Base-by-base conservation (phyloP, 2,888 invertebrate genomes). In the Chymomyza amoena region DNA sequence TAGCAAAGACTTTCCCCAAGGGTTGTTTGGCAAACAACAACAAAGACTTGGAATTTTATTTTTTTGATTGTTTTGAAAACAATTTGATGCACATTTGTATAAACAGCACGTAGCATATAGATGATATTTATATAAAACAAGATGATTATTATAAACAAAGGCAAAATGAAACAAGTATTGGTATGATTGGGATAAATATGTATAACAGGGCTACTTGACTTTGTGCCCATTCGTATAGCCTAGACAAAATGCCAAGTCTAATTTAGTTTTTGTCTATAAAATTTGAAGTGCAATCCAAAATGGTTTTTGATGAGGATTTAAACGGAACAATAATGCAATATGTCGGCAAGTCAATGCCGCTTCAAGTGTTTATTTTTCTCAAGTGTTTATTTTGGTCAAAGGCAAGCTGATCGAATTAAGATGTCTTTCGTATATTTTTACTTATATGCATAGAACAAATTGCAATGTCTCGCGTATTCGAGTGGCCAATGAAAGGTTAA, bases 401-500 rank as follows among this genome's bases (percentile, higher is more conserved):
- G 67, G 74, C 69, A 73, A 9, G 51, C 32, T 16, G 15, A 36
- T 60, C 36, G 10, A 32, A 15, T 39, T 64, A 54, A 28, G 56
- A 57, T 7, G 32, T 32, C 32, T 32, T 5, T 32, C 32, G 5
- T 6, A 32, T 32, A 6, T 32, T 32, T 32, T 32, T 7, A 56
- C 59, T 28, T 54, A 52, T 57, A 57, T 70, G 51, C 66, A 32
- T 59, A n/a, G 45, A 59, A 60, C 32, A 39, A 51, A 63, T 62
- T 60, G 52, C 65, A 59, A 57, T 56, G 50, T 18, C 59, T 63
- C 69, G 50, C 74, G 54, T 65, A 52, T 45, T 88, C 82, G 79
- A 87, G 87, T 85, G 84, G 80, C 68, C 78, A 72, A 75, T 69
- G 79, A 84, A 87, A 87, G 87, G 87, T 87, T 88, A 87, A 88